These are phyloP conservation scores for Pachyramphus minor DNA, from an alignment of 2,113 vertebrate genomes.

Conservation along the genomic window DNA sequence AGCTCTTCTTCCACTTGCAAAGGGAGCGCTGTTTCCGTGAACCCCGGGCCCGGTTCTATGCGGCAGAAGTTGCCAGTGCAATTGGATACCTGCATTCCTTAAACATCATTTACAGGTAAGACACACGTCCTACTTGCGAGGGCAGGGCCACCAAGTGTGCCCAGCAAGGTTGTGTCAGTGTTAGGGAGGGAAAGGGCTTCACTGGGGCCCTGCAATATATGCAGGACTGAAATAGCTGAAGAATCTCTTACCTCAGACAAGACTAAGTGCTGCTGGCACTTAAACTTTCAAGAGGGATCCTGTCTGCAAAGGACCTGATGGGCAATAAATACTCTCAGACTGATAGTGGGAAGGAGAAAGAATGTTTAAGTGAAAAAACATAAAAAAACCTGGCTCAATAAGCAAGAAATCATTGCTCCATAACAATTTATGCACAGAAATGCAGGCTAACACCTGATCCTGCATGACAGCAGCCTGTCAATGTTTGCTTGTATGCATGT, in stretches of 20 bases:
- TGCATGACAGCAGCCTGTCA: not conserved
- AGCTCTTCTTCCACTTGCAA: conserved; percentile 98
- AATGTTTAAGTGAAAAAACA: not conserved
- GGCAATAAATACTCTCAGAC: not conserved
- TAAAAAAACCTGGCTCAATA: not conserved
- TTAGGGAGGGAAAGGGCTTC: not conserved
- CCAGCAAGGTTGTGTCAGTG: not conserved
- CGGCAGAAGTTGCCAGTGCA: conserved; percentile 91
- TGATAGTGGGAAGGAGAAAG: not conserved
- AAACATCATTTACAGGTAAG: conserved; percentile 95
- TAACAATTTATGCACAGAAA: not conserved
- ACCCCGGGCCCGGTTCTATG: conserved; percentile 90
- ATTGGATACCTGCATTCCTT: conserved; percentile 95
- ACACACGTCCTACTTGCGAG: fast-evolving
- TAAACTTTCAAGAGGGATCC: not conserved
- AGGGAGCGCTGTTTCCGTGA: conserved; percentile 91
- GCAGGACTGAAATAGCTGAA: not conserved
- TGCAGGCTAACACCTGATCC: not conserved
- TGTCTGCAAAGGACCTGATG: not conserved
- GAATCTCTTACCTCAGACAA: not conserved
- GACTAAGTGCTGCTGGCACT: not conserved
- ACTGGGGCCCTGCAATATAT: not conserved
- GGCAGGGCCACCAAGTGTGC: not conserved
- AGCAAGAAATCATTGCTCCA: not conserved
- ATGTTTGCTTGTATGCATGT: not conserved